These are phyloP conservation scores for Moxostoma hubbsi DNA, from an alignment of 2,797 vertebrate genomes.

Conservation along the genomic window DNA sequence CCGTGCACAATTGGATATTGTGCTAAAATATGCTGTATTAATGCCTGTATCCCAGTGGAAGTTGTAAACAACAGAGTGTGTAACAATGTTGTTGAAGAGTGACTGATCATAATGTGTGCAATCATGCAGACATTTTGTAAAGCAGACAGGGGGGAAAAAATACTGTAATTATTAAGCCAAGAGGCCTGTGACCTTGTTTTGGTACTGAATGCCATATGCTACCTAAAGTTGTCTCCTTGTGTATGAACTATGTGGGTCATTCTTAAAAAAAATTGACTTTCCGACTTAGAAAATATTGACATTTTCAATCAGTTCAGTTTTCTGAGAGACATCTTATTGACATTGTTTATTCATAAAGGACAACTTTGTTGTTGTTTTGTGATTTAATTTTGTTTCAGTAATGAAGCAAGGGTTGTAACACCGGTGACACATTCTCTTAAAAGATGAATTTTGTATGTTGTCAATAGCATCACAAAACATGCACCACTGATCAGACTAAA, in stretches of 20 bases:
- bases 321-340: too few relatives aligned
- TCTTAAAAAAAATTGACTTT: background rate
- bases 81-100: constrained; percentile 31
- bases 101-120: background rate
- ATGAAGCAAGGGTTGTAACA: too few relatives aligned
- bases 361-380: too few relatives aligned
- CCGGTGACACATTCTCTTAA: too few relatives aligned
- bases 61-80: background rate
- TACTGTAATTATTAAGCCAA: constrained; percentile 17
- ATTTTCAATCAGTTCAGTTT: background rate
- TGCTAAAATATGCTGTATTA: background rate
- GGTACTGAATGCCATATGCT: background rate
- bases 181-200: constrained; percentile 21
- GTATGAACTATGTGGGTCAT: background rate
- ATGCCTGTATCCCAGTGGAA: background rate
- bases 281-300: too few relatives aligned
- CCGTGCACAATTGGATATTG: background rate
- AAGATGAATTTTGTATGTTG: too few relatives aligned
- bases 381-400: too few relatives aligned
- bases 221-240: background rate
- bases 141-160: background rate
- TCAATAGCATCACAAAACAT: too few relatives aligned
- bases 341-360: too few relatives aligned
- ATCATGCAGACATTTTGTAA: background rate
- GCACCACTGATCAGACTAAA: too few relatives aligned